Base-by-base conservation (phyloP, 2,888 invertebrate species). In the Eristalis pertinax region DNA sequence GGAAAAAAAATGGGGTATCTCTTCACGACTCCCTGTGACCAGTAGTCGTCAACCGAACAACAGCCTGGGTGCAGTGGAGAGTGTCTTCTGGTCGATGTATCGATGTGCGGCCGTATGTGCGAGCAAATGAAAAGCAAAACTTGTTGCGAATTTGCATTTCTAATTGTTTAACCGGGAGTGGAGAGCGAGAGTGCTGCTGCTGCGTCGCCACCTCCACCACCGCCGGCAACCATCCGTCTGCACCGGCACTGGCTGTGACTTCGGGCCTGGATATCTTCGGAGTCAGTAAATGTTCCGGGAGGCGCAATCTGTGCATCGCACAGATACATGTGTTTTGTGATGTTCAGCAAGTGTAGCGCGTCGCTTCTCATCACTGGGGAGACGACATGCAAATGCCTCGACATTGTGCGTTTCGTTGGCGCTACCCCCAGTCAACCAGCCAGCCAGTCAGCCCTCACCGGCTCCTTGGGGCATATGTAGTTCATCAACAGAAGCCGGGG, bases 81-180 rank as follows among this genome's bases (percentile, higher is more conserved):
- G 50, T 19, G 19, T 50, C 50, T 19, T 50, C 50, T 19, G 2
- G 50, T 50, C 50, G 43, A 43, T n/a, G 43, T 43, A 43, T 43
- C 43, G 43, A n/a, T 43, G n/a, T n/a, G 43, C 43, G 32, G 38
- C 38, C 38, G 38, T 2, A 50, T 50, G 50, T 50, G 50, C 19
- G 19, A 19, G 50, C 75, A 83, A 87, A 87, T 79, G 79, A 87
- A 83, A 80, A 87, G 83, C 79, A 87, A 80, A 88, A 89, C 89
- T 89, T 88, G 89, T 89, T 89, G 89, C 89, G 77, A 89, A 89
- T 89, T 89, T 89, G 89, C 89, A 89, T 89, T 88, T 89, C 89
- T 89, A 89, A 89, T 89, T 89, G 88, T 89, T 89, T 87, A 84
- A 80, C 79, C 84, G 76, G 83, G 65, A 62, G 73, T n/a, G 60